Evolutionary conservation across 2,797 vertebrate species (phyloP).

Genomic region (Varecia variegata): DNA sequence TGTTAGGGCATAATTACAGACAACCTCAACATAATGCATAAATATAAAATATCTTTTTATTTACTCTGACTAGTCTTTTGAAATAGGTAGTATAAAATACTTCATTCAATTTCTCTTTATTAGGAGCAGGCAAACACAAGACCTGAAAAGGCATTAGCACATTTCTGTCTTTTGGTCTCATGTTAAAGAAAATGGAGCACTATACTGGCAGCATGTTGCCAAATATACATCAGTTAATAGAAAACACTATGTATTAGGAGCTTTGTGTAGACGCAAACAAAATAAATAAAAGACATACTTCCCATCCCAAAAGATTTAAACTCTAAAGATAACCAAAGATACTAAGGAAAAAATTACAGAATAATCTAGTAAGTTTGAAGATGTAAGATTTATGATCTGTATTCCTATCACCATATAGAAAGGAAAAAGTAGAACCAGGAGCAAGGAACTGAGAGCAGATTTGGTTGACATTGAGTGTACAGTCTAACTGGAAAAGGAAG

Average conservation of each 20-base stretch:
- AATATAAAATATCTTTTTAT: background rate
- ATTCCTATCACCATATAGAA: background rate
- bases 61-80: constrained; percentile 7
- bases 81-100: background rate
- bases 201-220: background rate
- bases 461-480: background rate
- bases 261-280: background rate
- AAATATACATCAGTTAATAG: background rate
- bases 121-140: background rate
- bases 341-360: background rate
- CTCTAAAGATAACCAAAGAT: constrained; percentile 10
- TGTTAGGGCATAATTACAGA: background rate
- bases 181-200: background rate
- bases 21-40: background rate
- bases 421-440: background rate
- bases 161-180: background rate
- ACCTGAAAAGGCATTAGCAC: background rate
- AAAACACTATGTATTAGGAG: background rate
- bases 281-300: background rate
- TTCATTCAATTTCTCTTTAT: background rate
- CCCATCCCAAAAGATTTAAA: background rate
- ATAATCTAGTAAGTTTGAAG: background rate
- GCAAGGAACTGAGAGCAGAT: background rate
- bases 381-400: background rate
- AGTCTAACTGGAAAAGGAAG: background rate